Base-by-base conservation (phyloP, 1,140 invertebrate genomes). In the Papilio glaucus region DNA sequence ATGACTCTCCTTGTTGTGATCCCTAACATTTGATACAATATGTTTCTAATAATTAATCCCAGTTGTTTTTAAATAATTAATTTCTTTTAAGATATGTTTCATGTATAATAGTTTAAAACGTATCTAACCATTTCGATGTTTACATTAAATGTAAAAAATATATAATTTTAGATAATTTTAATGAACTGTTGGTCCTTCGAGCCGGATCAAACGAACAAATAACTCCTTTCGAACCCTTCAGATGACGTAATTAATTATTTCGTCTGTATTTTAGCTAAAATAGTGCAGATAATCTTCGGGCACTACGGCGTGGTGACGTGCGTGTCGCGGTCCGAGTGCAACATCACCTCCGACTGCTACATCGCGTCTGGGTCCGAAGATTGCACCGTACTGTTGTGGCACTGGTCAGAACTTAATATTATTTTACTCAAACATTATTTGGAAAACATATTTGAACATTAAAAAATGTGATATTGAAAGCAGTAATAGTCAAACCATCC, bases 241-340 rank as follows among this genome's bases (percentile, higher is more conserved):
- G 0, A 3, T 2, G 29, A 33, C 5, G 4, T 26, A 26, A 57
- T 18, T 9, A 24, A 9, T 1, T 13, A 24, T 57, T 57, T 26
- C 6, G 29, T 33, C 6, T 33, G n/a, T 21, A 5, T 88, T 94
- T 13, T 93, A 98, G 99, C 98, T 6, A 99, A 99, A 95, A 98
- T 99, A 85, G 96, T 98, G 10, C 99, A 99, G 93, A 99, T 99
- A 78, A 96, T 99, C 18, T 99, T 99, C 93, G 99, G 99, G 0
- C 99, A 99, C 92, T 99, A 99, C 93, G 99, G 98, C 73, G 97
- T 99, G 13, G 99, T 99, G 57, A 99, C 99, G 1, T 99, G 99
- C 93, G 94, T 99, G 70, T 97, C 97, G 0, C 95, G 99, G 12
- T 99, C 98, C 9, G 99, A 99, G 90, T 99, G 98, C 90, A 99